Base-by-base conservation (phyloP, 2,888 invertebrate species). In the Fragum whitleyi region DNA sequence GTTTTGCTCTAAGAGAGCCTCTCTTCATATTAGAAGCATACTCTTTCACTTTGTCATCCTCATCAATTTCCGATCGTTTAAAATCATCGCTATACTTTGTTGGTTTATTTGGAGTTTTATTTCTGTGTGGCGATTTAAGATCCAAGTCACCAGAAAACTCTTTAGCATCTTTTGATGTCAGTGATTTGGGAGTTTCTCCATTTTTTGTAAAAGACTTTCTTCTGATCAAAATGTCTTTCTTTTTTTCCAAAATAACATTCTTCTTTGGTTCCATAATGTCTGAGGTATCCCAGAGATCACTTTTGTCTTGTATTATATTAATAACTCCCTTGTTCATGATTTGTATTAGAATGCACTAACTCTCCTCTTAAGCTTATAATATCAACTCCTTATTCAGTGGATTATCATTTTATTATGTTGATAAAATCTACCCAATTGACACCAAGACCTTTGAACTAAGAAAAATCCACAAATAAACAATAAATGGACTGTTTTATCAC, bases 1-100 rank as follows among this genome's bases (percentile, higher is more conserved):
- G 65, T 42, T 72, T 74, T 23, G 65, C 9, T 51, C 32, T 62
- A 19, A 42, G n/a, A 47, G 32, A 47, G 32, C 51, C 29, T 51
- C 23, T 73, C 51, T 62, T 73, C 62, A 72, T 59, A 1, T 19
- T 21, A 57, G 32, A 5, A 28, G 19, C n/a, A 32, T 61, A 32
- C 28, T 61, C 61, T n/a, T 32, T 32, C 19, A 65, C 23, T 42
- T 42, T 23, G 1, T 39, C 26, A n/a, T 39, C 65, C 19, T 42
- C 65, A 5, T 73, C 65, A 26, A 73, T 6, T 26, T 73, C 65
- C 21, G 16, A 51, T 51, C n/a, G 42, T 7, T 73, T 65, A 11
- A 59, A 19, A 62, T 51, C 9, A 32, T 29, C 29, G 28, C 23
- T 51, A 47, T 5, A 47, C 16, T 47, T 47, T 14, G 19, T 47